Evolutionary conservation across 2,888 invertebrate genomes (phyloP), one percentile per base, ranked within the genome.

Genomic region (Molorchus minor): DNA sequence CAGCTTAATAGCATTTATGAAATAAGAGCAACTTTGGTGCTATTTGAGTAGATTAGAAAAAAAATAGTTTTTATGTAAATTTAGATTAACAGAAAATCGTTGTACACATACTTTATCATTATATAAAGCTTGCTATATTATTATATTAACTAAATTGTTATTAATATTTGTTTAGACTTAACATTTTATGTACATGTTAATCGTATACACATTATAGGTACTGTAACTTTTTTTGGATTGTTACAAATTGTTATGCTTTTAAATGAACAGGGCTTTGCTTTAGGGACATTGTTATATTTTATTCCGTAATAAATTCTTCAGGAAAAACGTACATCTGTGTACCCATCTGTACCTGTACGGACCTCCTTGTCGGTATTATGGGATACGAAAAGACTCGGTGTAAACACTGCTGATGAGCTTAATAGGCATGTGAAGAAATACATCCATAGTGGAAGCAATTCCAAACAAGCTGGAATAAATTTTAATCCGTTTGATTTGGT

Each of bases 11-110:
- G 79, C 79, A 79, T 79, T 80, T 79, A 79, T 74, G 68, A 71
- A 68, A 67, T 56, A 33, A 73, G 79, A 79, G 80, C 80, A 76
- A 75, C 71, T 75, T 77, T 79, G 80, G 79, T 80, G 80, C 80
- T 80, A 80, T 72, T 74, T 75, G 65, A 69, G 70, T 76, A 77
- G 77, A 65, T 69, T 72, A 71, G 68, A 66, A 64, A 67, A n/a
- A 3, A 3, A 65, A 64, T 61, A 44, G 45, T 56, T 61, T 38
- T 53, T 57, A 59, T 46, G 40, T 56, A 33, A 43, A 49, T 49
- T 38, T 40, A 56, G 40, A 44, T 25, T 40, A 33, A 41, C 40
- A 8, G 7, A 5, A 53, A 17, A 40, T 51, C 40, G 52, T 53
- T 53, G 52, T 40, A 51, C 19, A 36, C 35, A 29, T 57, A 52